A percentile compares a stretch with the other conserved stretches of the same genome.
phyloP scores from a whole-genome alignment of 2,113 vertebrate species.

The Rostratula benghalensis region DNA sequence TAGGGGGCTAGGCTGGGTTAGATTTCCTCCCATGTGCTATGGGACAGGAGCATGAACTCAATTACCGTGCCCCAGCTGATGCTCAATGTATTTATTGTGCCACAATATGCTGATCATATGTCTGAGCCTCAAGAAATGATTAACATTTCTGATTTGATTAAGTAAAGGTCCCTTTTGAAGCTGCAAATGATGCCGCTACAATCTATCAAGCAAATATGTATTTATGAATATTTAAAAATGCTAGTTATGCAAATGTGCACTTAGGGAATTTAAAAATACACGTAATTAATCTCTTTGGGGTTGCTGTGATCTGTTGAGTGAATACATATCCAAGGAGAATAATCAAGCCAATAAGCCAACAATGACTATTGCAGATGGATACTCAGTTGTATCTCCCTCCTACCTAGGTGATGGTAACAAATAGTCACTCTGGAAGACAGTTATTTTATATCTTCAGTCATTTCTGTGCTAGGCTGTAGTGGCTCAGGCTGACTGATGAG shows the following conservation, averaged over 20 bases:
- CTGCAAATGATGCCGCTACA: constrained; percentile 53
- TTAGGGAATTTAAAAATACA: constrained; percentile 69
- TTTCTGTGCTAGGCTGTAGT: background rate
- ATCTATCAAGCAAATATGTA: constrained; percentile 69
- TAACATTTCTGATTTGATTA: constrained; percentile 66
- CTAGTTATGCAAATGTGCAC: constrained; percentile 69
- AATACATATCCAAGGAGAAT: constrained; percentile 61
- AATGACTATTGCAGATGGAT: background rate
- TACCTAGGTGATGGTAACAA: background rate
- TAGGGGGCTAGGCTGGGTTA: background rate
- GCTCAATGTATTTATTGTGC: constrained; percentile 24
- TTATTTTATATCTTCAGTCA: background rate
- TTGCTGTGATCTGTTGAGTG: constrained; percentile 61
- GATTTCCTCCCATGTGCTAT: constrained; percentile 6
- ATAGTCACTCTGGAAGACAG: background rate
- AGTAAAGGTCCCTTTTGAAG: constrained; percentile 60
- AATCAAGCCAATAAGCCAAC: constrained; percentile 38
- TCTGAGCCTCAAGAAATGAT: constrained; percentile 59
- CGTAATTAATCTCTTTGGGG: constrained; percentile 59
- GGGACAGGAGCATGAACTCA: background rate
- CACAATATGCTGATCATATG: constrained; percentile 54
- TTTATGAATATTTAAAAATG: constrained; percentile 70
- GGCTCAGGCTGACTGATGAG: background rate
- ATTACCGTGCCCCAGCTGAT: background rate
- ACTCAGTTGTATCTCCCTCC: background rate